Evolutionary conservation across 2,797 vertebrate species (phyloP).

Genomic region (Gallinago solitaria): DNA sequence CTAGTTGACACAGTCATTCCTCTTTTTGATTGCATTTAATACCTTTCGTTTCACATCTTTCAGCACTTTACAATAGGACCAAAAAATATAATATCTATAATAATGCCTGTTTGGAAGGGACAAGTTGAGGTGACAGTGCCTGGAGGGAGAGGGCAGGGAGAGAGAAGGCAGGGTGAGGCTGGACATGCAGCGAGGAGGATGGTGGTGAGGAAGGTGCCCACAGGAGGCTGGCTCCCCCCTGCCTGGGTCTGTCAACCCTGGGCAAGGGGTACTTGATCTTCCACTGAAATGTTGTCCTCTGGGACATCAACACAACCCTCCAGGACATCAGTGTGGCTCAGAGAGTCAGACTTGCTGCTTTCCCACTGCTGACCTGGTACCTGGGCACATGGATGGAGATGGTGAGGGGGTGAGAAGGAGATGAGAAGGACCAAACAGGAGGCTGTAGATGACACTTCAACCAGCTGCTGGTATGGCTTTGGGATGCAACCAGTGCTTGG

Average conservation of each 20-base stretch:
- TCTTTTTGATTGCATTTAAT: background rate
- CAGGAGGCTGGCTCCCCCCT: accelerated
- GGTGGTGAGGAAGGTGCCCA: background rate
- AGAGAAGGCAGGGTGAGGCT: background rate
- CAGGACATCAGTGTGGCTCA: background rate
- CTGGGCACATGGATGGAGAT: background rate
- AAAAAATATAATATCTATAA: background rate
- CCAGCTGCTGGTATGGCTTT: background rate
- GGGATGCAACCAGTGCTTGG: background rate
- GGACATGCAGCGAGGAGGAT: no score
- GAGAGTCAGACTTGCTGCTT: background rate
- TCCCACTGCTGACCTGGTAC: background rate
- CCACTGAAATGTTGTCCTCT: background rate
- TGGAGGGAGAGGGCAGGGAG: background rate
- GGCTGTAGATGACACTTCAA: background rate
- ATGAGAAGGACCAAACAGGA: accelerated
- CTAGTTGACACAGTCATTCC: background rate
- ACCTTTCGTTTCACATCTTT: background rate
- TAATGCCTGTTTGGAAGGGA: background rate
- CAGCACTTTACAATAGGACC: background rate
- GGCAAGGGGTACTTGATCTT: background rate
- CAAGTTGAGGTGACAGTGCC: background rate
- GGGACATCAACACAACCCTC: background rate
- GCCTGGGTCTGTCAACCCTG: background rate
- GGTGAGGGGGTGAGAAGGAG: background rate